Base-by-base conservation (phyloP, 2,888 invertebrate species). In the Melieria crassipennis region DNA sequence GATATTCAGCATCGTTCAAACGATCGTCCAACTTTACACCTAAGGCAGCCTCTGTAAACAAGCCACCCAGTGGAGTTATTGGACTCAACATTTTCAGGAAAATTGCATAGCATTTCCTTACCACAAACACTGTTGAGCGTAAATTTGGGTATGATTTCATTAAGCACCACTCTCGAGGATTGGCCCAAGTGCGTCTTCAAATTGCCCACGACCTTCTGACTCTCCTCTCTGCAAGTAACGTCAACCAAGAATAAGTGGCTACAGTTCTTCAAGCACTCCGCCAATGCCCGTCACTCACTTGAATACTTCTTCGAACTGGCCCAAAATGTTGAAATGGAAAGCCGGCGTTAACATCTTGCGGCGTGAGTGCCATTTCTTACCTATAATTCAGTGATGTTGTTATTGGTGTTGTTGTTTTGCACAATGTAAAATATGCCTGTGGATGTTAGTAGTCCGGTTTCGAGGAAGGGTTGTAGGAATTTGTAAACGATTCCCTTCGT, bases 311-410 rank as follows among this genome's bases (percentile, higher is more conserved):
- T 75, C 73, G 48, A 85, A 84, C 43, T 83, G 81, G 6, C 70
- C 72, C 47, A 84, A 75, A 62, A 85, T 84, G 70, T 81, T 85
- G 0, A 85, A 85, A 58, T 85, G 84, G 65, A 84, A 84, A 0
- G 84, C 82, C 0, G 82, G 81, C 2, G 85, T 84, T 4, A 84
- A 74, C 78, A 83, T 78, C 73, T 83, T 84, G 13, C 84, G 78
- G 4, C 84, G 75, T 0, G 76, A 45, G 64, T 84, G 83, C 85
- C 84, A 84, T 71, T 85, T 84, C 52, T 82, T 77, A 62, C 73
- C 81, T 83, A 57, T 6, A 65, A 48, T 9, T 11, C 1, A 42
- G 42, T 4, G 10, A 10, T 68, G 61, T 13, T 52, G 13, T 61
- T 46, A 3, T 13, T 48, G 45, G 4, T 58, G 47, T 55, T 11